phyloP scores from a whole-genome alignment of 2,797 vertebrate species.

The Xyrichtys novacula region DNA sequence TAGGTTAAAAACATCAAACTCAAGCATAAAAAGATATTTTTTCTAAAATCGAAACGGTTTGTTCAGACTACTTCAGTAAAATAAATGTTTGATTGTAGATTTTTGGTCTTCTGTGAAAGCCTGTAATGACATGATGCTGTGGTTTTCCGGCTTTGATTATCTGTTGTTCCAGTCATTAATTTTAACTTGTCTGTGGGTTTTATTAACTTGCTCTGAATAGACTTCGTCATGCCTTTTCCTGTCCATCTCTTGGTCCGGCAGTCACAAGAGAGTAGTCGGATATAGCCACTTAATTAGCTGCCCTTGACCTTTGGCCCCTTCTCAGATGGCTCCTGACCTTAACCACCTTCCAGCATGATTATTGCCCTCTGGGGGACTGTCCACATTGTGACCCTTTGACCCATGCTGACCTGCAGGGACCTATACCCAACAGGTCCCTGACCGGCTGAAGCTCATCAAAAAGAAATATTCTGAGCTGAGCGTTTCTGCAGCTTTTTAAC shows the following conservation, averaged over 20 bases:
- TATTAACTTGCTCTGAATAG: slow-evolving; percentile 47
- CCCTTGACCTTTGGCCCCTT: slow-evolving; percentile 79
- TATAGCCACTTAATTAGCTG: slow-evolving; percentile 83
- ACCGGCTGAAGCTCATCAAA: slow-evolving; percentile 61
- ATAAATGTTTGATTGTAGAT: neutral
- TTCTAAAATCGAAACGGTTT: neutral
- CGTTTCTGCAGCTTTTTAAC: slow-evolving; percentile 14
- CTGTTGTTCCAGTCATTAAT: slow-evolving; percentile 9
- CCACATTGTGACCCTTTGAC: slow-evolving; percentile 71
- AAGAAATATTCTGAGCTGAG: slow-evolving; percentile 45
- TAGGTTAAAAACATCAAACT: neutral
- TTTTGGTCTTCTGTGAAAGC: neutral
- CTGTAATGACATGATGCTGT: neutral
- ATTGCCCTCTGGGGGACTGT: slow-evolving; percentile 83
- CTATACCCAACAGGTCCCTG: slow-evolving; percentile 70
- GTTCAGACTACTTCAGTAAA: neutral
- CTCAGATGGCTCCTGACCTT: slow-evolving; percentile 72
- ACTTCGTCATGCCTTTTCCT: slow-evolving; percentile 35
- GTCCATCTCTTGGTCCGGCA: slow-evolving; percentile 45
- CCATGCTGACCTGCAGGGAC: slow-evolving; percentile 60
- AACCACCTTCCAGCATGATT: slow-evolving; percentile 69
- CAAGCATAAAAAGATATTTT: neutral
- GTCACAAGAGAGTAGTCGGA: slow-evolving; percentile 81
- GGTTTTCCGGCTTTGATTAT: neutral
- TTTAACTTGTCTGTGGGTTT: slow-evolving; percentile 35